Evolutionary conservation across 2,888 invertebrate species (phyloP).

Genomic region (Branchipolynoe longqiensis): DNA sequence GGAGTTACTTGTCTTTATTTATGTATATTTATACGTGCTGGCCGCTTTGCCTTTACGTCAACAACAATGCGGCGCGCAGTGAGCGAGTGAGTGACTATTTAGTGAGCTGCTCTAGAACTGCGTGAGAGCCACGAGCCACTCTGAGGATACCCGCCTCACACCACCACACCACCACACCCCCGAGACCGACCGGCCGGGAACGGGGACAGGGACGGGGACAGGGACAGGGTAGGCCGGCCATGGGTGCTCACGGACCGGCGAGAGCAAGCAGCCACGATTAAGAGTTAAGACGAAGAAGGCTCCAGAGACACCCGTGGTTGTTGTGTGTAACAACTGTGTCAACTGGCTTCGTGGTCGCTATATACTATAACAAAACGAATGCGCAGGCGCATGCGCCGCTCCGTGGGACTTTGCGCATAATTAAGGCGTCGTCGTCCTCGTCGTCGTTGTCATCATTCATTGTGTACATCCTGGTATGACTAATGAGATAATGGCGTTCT

Average conservation of each 20-base stretch:
- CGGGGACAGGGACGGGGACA: neutral
- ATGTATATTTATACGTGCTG: neutral
- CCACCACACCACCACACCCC: neutral
- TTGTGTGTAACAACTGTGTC: no score
- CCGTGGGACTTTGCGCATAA: no score
- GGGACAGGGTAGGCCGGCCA: neutral
- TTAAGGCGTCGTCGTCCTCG: no score
- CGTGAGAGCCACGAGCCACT: neutral
- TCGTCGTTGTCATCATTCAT: neutral
- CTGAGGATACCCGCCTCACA: neutral
- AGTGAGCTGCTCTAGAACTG: neutral
- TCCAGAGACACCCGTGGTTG: no score
- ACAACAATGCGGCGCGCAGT: conserved; percentile 14
- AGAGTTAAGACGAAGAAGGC: no score
- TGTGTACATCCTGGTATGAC: conserved; percentile 24
- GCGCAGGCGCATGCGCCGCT: no score
- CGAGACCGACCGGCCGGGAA: neutral
- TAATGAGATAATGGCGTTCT: conserved; percentile 32
- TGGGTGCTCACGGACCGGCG: no score
- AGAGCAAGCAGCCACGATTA: no score
- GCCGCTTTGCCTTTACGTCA: conserved; percentile 6
- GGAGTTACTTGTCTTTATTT: no score
- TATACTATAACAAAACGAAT: no score
- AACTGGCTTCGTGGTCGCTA: no score
- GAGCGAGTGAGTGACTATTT: neutral